A percentile compares a stretch with the other conserved stretches of the same genome.
Conservation (phyloP, 2,113 vertebrate genomes). For the Papio anubis region DNA sequence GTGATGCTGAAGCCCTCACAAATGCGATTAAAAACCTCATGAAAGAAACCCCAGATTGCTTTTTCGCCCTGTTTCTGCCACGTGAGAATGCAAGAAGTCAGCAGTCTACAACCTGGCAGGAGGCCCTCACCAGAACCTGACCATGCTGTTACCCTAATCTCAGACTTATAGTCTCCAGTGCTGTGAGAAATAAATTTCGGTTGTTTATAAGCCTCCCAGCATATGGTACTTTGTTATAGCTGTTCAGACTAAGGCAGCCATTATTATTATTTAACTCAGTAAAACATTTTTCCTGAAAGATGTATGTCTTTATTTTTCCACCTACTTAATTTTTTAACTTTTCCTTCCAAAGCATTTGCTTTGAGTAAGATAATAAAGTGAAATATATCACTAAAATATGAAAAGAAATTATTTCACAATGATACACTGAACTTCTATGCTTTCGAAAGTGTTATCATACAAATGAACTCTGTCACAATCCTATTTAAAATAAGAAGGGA, state of each 20-base stretch:
- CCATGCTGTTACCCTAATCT: background rate
- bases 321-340: constrained; percentile 77
- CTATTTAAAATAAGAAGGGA: constrained; percentile 66
- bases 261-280: background rate
- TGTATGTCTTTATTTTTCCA: constrained; percentile 75
- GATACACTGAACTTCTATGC: constrained; percentile 10
- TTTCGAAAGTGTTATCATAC: constrained; percentile 70
- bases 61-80: background rate
- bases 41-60: background rate
- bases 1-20: background rate
- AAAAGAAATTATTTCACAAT: constrained; percentile 74
- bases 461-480: constrained; percentile 70
- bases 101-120: background rate
- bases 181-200: background rate
- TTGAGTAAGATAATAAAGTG: constrained; percentile 73
- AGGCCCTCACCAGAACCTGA: background rate
- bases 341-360: constrained; percentile 64
- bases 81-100: background rate
- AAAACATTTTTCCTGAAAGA: background rate
- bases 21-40: background rate
- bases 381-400: constrained; percentile 73
- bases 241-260: background rate
- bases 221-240: background rate
- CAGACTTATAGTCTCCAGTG: background rate
- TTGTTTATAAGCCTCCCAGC: background rate